Evolutionary conservation across 1,140 invertebrate genomes (phyloP), one percentile per base, ranked within the genome.

Genomic region (Leucophenga varia): DNA sequence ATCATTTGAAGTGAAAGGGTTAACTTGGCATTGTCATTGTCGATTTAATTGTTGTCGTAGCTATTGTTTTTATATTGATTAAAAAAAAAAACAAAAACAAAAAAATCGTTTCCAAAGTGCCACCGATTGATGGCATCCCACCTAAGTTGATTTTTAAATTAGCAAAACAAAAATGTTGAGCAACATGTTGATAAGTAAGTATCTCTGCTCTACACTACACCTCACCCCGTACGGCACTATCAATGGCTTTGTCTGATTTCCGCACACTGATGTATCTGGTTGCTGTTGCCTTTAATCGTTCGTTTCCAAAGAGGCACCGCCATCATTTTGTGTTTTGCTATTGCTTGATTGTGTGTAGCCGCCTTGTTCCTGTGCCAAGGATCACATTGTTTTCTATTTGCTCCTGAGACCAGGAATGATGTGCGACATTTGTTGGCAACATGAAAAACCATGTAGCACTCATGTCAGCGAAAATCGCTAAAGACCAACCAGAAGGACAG

Each of bases 21-120:
- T n/a, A n/a, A n/a, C n/a, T n/a, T n/a, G n/a, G n/a, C n/a, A n/a
- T n/a, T 25, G 6, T 16, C 3, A 17, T 16, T 18, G 18, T 9
- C 17, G 16, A 17, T 18, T 8, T 4, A 34, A 14, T 34, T 34
- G 13, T 9, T 34, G 31, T 34, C 5, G 31, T 6, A 4, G 31
- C 13, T 14, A 5, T 17, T 37, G 16, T 17, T 14, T 16, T n/a
- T n/a, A n/a, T n/a, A n/a, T n/a, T n/a, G n/a, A n/a, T n/a, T n/a
- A n/a, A n/a, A n/a, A n/a, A n/a, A n/a, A n/a, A n/a, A n/a, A n/a
- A n/a, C n/a, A n/a, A n/a, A n/a, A n/a, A n/a, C n/a, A n/a, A n/a
- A 57, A 63, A 63, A 67, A 67, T 67, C 63, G 63, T 59, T 67
- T 68, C 46, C 68, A 67, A 68, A 64, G 64, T n/a, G n/a, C n/a